Percentiles rank a stretch among this genome's conserved stretches.
Conservation (phyloP, 2,797 vertebrate species). For the Salmo trutta region DNA sequence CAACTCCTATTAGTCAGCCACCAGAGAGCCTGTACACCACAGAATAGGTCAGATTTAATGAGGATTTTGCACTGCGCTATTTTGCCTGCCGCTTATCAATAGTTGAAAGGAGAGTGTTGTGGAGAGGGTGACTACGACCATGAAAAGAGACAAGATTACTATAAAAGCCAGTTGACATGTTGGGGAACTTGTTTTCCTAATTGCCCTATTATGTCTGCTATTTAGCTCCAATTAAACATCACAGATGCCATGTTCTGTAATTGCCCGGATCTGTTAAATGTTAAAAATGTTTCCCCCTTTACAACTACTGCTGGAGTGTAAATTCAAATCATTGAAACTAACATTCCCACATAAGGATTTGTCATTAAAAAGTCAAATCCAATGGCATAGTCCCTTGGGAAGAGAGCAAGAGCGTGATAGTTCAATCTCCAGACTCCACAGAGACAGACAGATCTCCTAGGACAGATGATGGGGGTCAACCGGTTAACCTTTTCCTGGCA, state of each 20-base stretch:
- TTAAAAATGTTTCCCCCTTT: neutral
- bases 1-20: constrained; percentile 59
- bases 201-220: constrained; percentile 60
- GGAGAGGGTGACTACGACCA: constrained; percentile 12
- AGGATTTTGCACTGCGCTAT: constrained; percentile 52
- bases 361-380: too few relatives aligned
- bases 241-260: constrained; percentile 58
- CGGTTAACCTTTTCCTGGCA: too few relatives aligned
- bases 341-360: neutral
- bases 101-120: constrained; percentile 39
- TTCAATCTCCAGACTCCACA: too few relatives aligned
- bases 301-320: neutral
- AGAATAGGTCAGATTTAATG: constrained; percentile 66
- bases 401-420: too few relatives aligned
- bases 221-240: constrained; percentile 65
- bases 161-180: constrained; percentile 44
- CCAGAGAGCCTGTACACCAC: neutral
- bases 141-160: constrained; percentile 33
- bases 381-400: too few relatives aligned
- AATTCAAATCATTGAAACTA: neutral
- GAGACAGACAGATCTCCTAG: too few relatives aligned
- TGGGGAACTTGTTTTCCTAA: constrained; percentile 56
- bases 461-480: too few relatives aligned
- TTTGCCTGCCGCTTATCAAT: constrained; percentile 43
- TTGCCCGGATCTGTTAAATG: constrained; percentile 52